Evolutionary conservation across 2,888 invertebrate species (phyloP), one percentile per base, ranked within the genome.

Genomic region (Augochlorella aurata): DNA sequence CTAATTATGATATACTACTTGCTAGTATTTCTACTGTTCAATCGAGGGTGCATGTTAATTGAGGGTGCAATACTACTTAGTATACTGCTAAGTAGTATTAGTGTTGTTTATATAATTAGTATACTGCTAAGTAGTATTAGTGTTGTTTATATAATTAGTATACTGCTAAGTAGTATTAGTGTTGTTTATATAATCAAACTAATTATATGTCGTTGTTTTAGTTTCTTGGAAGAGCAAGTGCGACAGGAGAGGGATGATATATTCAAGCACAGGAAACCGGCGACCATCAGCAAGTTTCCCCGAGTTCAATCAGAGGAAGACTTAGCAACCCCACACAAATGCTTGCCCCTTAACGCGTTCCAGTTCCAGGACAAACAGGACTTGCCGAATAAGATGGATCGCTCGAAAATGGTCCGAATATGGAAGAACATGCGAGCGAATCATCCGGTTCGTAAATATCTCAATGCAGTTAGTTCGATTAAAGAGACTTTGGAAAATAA

Each of bases 371-470:
- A 69, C 47, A 74, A 81, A 29, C 58, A 77, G 47, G 73, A 76
- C 47, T 81, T 90, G 38, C 90, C 89, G 14, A 81, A 87, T 66
- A 86, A 85, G 63, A 38, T 83, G n/a, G 88, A 88, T 76, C 85
- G 68, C 10, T 68, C 74, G n/a, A 85, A 89, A 54, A 89, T 88
- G 84, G 85, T 88, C 18, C 85, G 90, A 74, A 86, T 92, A n/a
- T 92, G 91, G 91, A 84, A 72, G 45, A 90, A 88, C 50, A 88
- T 92, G 89, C 85, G 85, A 12, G 69, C 80, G 3, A 84, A 87
- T 77, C 75, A 86, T 10, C 70, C 86, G 52, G 91, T 91, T 68
- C 76, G 89, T 88, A 61, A 49, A 65, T 61, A 10, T 65, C 18
- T 38, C 38, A 9, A 52, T 7, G 0, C 4, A 49, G 47, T 47